phyloP scores from a whole-genome alignment of 2,888 invertebrate species.

The Actias luna region DNA sequence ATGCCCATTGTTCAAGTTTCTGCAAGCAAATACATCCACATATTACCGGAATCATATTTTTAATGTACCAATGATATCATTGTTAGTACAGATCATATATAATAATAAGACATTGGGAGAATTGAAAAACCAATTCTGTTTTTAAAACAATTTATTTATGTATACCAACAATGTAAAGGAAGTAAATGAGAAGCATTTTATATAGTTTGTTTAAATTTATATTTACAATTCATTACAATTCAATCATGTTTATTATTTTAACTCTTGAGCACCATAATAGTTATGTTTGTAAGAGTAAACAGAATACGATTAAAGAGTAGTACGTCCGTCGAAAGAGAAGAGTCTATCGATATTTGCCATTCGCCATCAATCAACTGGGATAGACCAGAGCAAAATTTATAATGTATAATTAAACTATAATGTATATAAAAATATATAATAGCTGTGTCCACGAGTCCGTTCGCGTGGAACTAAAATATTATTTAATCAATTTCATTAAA shows the following conservation, averaged over 20 bases:
- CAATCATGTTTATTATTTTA: not conserved
- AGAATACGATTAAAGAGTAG: not conserved
- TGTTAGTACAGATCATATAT: not conserved
- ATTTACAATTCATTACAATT: too few relatives aligned
- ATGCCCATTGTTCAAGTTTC: not conserved
- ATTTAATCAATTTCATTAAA: too few relatives aligned
- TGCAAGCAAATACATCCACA: not conserved
- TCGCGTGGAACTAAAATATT: too few relatives aligned
- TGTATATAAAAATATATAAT: too few relatives aligned
- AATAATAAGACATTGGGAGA: not conserved
- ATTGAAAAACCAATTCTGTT: not conserved
- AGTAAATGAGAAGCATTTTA: not conserved
- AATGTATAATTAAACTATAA: too few relatives aligned
- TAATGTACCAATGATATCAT: not conserved
- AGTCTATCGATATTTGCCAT: not conserved
- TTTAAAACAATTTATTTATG: not conserved
- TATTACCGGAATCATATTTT: not conserved
- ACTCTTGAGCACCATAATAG: not conserved
- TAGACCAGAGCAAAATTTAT: not conserved
- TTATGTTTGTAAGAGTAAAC: not conserved
- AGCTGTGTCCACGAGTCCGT: too few relatives aligned
- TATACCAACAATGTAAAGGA: not conserved
- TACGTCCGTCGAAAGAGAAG: not conserved
- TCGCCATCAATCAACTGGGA: not conserved
- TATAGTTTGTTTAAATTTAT: not conserved